phyloP scores from a whole-genome alignment of 2,888 invertebrate species.

The Pharmacophagus antenor region DNA sequence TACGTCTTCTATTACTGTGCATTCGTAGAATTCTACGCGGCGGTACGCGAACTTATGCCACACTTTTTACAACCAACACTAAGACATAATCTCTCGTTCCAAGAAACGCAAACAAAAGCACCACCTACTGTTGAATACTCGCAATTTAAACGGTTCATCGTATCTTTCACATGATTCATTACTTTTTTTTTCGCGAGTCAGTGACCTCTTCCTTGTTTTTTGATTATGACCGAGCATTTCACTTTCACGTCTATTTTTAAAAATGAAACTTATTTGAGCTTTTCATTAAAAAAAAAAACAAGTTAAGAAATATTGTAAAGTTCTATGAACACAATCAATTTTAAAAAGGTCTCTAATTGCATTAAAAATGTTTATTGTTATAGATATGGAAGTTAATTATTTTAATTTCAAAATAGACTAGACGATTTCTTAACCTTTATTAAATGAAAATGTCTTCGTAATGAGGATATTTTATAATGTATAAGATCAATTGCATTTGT shows the following conservation, averaged over 20 bases:
- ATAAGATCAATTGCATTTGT: not conserved
- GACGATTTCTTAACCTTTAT: not conserved
- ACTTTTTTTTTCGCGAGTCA: not conserved
- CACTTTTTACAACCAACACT: not conserved
- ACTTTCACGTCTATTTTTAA: not conserved
- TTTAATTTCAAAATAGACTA: not conserved
- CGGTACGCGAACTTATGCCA: not conserved
- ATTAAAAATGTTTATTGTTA: not conserved
- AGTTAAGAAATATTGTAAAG: not conserved
- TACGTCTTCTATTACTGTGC: slow-evolving; percentile 10
- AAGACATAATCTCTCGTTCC: slow-evolving; percentile 13
- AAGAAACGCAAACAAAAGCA: slow-evolving; percentile 9
- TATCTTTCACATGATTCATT: not conserved
- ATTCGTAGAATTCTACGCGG: slow-evolving; percentile 11
- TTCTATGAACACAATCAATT: not conserved
- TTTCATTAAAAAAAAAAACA: too few species aligned
- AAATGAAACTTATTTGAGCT: not conserved
- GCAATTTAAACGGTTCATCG: not conserved
- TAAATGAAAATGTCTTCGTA: not conserved
- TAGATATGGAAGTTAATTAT: not conserved
- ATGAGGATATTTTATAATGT: not conserved
- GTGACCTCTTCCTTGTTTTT: not conserved
- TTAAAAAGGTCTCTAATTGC: not conserved
- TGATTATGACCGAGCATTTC: not conserved
- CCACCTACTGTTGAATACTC: not conserved